phyloP scores from a whole-genome alignment of 2,113 vertebrate genomes.

The Alaudala cheleensis region DNA sequence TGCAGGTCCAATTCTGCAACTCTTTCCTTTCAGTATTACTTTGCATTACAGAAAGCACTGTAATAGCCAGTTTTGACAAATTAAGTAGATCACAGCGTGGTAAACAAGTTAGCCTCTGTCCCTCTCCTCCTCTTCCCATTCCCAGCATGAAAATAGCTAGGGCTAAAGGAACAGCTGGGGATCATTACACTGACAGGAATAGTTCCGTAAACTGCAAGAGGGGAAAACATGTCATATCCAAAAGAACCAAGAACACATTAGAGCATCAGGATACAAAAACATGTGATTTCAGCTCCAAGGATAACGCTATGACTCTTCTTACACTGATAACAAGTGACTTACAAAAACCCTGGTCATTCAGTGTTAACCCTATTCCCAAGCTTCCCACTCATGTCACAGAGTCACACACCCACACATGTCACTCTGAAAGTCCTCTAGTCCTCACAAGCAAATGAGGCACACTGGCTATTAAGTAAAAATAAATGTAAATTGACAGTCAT shows the following conservation, averaged over 20 bases:
- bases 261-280: conserved; percentile 42
- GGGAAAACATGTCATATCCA: conserved; percentile 64
- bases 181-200: conserved; percentile 78
- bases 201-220: conserved; percentile 71
- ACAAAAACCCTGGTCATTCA: neutral
- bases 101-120: conserved; percentile 48
- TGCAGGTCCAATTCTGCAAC: neutral
- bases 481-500: neutral
- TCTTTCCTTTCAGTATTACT: neutral
- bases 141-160: conserved; percentile 63
- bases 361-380: neutral
- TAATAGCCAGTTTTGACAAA: neutral
- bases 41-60: neutral
- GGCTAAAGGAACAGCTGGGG: conserved; percentile 78
- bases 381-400: neutral
- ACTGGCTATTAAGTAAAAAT: neutral
- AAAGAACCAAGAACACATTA: conserved; percentile 53
- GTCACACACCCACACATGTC: neutral
- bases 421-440: neutral
- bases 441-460: neutral
- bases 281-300: neutral
- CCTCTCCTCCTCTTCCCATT: conserved; percentile 37
- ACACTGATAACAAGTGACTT: neutral
- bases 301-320: neutral
- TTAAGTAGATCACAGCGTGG: neutral